Base-by-base conservation (phyloP, 64 coral and sea anemone genomes). In the Porites australiensis region DNA sequence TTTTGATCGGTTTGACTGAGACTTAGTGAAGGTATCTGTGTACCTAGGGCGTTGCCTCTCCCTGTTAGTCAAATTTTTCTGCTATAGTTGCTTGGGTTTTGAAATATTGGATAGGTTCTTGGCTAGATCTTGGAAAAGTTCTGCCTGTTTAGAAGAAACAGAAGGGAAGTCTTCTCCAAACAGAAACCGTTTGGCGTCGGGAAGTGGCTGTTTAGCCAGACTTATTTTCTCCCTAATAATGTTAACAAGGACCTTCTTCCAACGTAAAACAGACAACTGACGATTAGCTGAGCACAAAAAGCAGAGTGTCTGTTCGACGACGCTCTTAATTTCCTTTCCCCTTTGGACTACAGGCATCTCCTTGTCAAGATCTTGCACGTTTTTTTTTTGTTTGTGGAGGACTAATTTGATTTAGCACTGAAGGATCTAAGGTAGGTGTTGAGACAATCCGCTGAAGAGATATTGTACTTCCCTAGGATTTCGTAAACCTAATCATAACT, bases 91-190 rank as follows among this genome's bases (percentile, higher is more conserved):
- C 12, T 12, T 57, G 4, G 54, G 54, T 57, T 57, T 57, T 57
- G 54, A 57, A 57, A 5, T 12, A 57, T 57, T 57, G 7, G 54
- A 6, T 57, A 57, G 12, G 54, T 57, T 57, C 54, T 57, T 57
- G 13, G 72, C 72, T 52, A 89, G 73, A 19, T 58, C 57, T 7
- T 43, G n/a, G 8, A 73, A 75, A 13, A 64, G 58, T 23, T 89
- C 53, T 5, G 66, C 77, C 49, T 70, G 76, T 57, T 91, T 91
- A 8, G 89, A 91, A 43, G 77, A 48, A 22, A 91, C 50, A 4
- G 74, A 54, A 13, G 89, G 77, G 20, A 82, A 82, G 67, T 59
- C 89, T 10, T 91, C 89, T 49, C 89, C 78, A 74, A 91, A 82
- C 16, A 82, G 62, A 47, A 19, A 69, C 27, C 27, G 22, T 43